Conservation (phyloP, 2,113 vertebrate species). For the Grantiella picta region DNA sequence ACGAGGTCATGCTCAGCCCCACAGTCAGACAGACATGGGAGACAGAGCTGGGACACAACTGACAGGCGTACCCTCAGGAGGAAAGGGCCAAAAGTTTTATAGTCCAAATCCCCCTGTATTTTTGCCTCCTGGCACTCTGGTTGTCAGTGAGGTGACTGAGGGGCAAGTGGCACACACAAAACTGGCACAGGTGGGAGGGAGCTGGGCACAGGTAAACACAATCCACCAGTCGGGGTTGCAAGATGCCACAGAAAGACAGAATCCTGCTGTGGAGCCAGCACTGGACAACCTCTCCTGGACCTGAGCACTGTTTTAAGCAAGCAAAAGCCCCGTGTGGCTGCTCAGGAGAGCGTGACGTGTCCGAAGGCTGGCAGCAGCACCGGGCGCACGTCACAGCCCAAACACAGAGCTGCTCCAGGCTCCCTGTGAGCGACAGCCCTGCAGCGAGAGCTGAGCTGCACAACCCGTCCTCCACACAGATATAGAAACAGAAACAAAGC, state of each 20-base stretch:
- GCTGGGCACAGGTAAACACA: neutral
- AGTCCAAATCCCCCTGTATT: accelerated
- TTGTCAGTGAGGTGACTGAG: neutral
- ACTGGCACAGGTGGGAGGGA: neutral
- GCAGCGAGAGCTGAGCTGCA: neutral
- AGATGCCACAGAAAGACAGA: neutral
- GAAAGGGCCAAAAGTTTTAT: neutral
- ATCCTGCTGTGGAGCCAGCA: neutral
- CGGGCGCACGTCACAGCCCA: accelerated
- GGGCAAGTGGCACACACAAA: neutral
- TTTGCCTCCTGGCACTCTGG: neutral
- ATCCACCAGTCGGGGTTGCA: neutral
- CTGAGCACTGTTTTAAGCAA: neutral
- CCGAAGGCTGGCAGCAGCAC: neutral
- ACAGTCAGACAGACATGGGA: neutral
- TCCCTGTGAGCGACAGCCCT: neutral
- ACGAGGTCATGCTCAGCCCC: neutral
- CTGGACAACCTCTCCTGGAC: neutral
- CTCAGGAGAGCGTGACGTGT: neutral
- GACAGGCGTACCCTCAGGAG: neutral
- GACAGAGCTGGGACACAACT: neutral
- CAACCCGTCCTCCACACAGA: neutral
- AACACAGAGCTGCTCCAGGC: accelerated
- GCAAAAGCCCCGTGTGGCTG: neutral
- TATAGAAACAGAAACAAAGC: neutral